These are phyloP conservation scores for Diplogasteroides magnus DNA, from an alignment of 1,140 invertebrate genomes.

Conservation along the genomic window DNA sequence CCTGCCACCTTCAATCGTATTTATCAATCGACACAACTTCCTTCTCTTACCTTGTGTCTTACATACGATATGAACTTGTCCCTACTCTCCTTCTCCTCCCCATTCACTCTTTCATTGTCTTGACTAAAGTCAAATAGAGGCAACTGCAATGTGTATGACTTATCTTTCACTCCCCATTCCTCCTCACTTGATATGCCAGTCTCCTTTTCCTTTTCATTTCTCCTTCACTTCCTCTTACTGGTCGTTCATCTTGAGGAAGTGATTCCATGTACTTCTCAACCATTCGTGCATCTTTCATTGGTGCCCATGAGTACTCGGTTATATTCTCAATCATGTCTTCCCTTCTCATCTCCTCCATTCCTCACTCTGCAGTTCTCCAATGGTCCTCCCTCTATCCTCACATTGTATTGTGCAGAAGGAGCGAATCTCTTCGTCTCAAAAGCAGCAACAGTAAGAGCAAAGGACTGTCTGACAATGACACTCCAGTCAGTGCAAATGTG, in stretches of 20 bases:
- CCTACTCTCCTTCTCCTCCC: slow-evolving; percentile 59
- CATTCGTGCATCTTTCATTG: slow-evolving; percentile 17
- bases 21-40: background rate
- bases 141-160: too few relatives aligned
- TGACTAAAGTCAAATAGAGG: slow-evolving; percentile 64
- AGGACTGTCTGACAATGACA: too few relatives aligned
- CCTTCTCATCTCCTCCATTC: too few relatives aligned
- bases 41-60: slow-evolving; percentile 57
- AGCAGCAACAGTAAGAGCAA: too few relatives aligned
- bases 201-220: slow-evolving; percentile 69
- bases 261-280: slow-evolving; percentile 71
- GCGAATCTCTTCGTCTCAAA: too few relatives aligned
- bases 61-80: slow-evolving; percentile 57
- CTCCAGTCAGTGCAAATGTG: too few relatives aligned
- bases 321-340: too few relatives aligned
- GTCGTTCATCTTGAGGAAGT: slow-evolving; percentile 67
- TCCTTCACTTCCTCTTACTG: slow-evolving; percentile 70
- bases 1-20: slow-evolving; percentile 14
- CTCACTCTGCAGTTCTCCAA: too few relatives aligned
- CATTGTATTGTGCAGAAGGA: too few relatives aligned
- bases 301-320: slow-evolving; percentile 26
- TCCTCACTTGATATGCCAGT: slow-evolving; percentile 73
- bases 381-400: too few relatives aligned
- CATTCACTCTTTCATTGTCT: slow-evolving; percentile 64
- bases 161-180: too few relatives aligned